phyloP scores from a whole-genome alignment of 2,113 vertebrate genomes.

The Bujurquina vittata region DNA sequence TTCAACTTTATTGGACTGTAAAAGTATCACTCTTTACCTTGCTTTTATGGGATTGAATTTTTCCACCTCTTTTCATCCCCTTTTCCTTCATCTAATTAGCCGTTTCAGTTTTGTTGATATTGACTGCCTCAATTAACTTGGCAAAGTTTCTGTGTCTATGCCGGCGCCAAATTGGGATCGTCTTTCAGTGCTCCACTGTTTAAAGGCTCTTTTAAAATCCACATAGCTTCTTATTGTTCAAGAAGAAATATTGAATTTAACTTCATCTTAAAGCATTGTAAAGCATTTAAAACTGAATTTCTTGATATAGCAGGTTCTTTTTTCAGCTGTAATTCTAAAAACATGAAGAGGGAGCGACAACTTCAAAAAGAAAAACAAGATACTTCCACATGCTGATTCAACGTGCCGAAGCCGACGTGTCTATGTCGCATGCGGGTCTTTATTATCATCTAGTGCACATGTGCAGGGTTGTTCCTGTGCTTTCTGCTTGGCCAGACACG shows the following conservation, averaged over 20 bases:
- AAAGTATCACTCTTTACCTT: constrained; percentile 25
- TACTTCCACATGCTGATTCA: neutral
- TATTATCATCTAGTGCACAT: constrained; percentile 50
- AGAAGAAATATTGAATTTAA: neutral
- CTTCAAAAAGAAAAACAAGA: neutral
- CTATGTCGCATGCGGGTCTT: constrained; percentile 23
- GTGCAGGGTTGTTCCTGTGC: constrained; percentile 12
- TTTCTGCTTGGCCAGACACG: constrained; percentile 59
- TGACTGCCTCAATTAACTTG: constrained; percentile 44
- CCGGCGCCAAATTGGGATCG: constrained; percentile 27
- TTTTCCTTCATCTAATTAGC: constrained; percentile 50
- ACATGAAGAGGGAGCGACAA: neutral
- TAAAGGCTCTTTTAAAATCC: neutral
- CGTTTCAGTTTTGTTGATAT: constrained; percentile 31
- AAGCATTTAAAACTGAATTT: neutral
- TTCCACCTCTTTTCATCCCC: constrained; percentile 52
- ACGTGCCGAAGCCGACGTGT: neutral
- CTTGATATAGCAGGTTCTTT: neutral
- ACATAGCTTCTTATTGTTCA: neutral
- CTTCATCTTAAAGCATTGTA: neutral
- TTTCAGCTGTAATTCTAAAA: neutral
- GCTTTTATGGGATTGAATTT: constrained; percentile 26
- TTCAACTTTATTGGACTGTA: constrained; percentile 43
- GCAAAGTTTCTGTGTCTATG: constrained; percentile 13
- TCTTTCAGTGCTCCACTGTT: constrained; percentile 10